Evolutionary conservation across 2,797 vertebrate species (phyloP).

Genomic region (Coregonus ussuriensis): DNA sequence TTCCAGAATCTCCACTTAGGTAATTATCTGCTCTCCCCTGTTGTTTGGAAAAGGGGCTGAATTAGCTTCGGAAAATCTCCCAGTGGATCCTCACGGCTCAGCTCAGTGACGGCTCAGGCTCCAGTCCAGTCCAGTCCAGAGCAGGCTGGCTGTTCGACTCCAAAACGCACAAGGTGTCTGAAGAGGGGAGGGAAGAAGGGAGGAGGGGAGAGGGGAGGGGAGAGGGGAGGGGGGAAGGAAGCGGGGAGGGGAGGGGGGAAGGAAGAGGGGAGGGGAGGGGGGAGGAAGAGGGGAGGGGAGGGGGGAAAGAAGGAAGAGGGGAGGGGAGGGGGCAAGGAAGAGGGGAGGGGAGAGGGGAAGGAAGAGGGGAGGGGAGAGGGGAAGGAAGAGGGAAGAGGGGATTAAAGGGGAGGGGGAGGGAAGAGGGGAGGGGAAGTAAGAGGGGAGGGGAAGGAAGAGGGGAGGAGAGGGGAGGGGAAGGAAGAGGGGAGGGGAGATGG

Average conservation of each 20-base stretch:
- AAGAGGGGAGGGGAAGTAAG: too few species aligned
- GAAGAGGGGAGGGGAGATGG: too few species aligned
- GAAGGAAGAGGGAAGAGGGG: too few species aligned
- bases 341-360: too few species aligned
- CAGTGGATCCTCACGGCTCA: constrained; percentile 48
- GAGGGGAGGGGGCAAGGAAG: too few species aligned
- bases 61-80: constrained; percentile 73
- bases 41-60: constrained; percentile 70
- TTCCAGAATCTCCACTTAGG: constrained; percentile 76
- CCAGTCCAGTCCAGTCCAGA: background rate
- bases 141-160: constrained; percentile 43
- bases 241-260: fast-evolving
- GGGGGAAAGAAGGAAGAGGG: fast-evolving
- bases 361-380: fast-evolving
- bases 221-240: too few species aligned
- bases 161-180: constrained; percentile 35
- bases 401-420: too few species aligned
- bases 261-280: too few species aligned
- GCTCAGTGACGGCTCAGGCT: background rate
- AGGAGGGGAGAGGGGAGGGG: fast-evolving
- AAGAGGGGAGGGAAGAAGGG: too few species aligned
- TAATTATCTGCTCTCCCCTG: constrained; percentile 79
- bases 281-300: too few species aligned
- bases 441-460: too few species aligned
- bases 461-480: too few species aligned